Evolutionary conservation across 1,140 invertebrate species (phyloP).

Genomic region (Campoletis sonorensis): DNA sequence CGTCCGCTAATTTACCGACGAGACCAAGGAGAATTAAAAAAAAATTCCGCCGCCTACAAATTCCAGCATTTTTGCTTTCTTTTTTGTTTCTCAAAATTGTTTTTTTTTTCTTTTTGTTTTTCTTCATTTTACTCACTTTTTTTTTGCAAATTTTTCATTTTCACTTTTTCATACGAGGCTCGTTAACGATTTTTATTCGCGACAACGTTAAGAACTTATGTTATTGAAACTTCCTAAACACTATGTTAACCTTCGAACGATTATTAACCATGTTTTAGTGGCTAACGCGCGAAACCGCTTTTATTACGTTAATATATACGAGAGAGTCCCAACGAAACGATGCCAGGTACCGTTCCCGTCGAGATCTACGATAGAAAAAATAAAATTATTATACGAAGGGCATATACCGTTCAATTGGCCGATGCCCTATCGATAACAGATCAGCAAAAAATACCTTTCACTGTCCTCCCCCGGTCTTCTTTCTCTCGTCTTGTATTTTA

Average conservation of each 20-base stretch:
- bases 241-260: constrained; percentile 36
- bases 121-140: constrained; percentile 8
- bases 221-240: constrained; percentile 31
- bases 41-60: constrained; percentile 11
- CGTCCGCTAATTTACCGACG: constrained; percentile 58
- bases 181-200: constrained; percentile 24
- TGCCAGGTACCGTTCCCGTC: constrained; percentile 18
- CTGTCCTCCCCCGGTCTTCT: constrained; percentile 33
- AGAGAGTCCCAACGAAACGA: constrained; percentile 40
- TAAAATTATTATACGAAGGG: constrained; percentile 65
- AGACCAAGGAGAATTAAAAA: constrained; percentile 55
- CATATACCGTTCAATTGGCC: constrained; percentile 11
- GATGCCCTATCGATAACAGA: constrained; percentile 61
- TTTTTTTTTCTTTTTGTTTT: constrained; percentile 31
- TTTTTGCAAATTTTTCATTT: neutral
- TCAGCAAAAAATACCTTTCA: constrained; percentile 58
- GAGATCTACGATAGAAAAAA: constrained; percentile 61
- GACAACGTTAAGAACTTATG: constrained; percentile 37
- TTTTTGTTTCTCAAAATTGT: neutral
- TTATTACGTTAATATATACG: constrained; percentile 42
- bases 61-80: constrained; percentile 33
- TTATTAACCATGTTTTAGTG: constrained; percentile 3
- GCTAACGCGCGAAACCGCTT: constrained; percentile 1
- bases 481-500: constrained; percentile 25
- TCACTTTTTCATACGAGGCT: neutral